A percentile compares a stretch with the other conserved stretches of the same genome.
phyloP scores from a whole-genome alignment of 2,797 vertebrate species.

The Otolemur crassicaudatus region DNA sequence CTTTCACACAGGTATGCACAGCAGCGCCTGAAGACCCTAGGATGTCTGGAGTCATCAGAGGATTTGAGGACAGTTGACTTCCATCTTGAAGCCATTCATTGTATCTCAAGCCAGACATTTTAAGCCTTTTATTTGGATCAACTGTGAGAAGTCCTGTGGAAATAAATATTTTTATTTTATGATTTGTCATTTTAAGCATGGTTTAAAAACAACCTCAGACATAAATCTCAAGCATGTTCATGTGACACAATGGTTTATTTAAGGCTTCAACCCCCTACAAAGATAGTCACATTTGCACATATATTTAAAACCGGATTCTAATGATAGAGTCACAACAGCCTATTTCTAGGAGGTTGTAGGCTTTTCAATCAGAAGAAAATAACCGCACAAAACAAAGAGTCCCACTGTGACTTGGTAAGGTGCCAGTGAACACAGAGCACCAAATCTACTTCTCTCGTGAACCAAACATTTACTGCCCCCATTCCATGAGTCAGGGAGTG shows the following conservation, averaged over 20 bases:
- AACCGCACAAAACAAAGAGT: not conserved
- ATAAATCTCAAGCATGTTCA: not conserved
- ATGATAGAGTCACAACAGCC: not conserved
- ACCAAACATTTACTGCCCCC: not conserved
- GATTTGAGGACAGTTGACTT: conserved; percentile 98
- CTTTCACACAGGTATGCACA: conserved; percentile 98
- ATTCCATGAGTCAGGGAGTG: not conserved
- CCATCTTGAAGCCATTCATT: conserved; percentile 99
- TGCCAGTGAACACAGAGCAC: not conserved
- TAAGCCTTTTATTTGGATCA: conserved; percentile 98
- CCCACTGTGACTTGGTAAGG: not conserved
- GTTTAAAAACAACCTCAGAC: conserved; percentile 19
- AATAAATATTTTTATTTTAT: conserved; percentile 63
- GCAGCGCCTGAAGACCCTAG: conserved; percentile 95
- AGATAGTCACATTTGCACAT: not conserved
- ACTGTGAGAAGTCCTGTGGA: conserved; percentile 96
- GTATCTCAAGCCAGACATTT: conserved; percentile 97
- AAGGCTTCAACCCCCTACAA: not conserved
- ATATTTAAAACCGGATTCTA: not conserved
- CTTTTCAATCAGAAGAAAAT: conserved; percentile 16
- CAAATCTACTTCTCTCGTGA: rapidly evolving
- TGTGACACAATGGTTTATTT: not conserved
- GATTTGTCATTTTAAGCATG: conserved; percentile 13
- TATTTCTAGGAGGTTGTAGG: not conserved
- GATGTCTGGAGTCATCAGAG: conserved; percentile 98